Base-by-base conservation (phyloP, 2,797 vertebrate genomes). In the Buceros bicornis region DNA sequence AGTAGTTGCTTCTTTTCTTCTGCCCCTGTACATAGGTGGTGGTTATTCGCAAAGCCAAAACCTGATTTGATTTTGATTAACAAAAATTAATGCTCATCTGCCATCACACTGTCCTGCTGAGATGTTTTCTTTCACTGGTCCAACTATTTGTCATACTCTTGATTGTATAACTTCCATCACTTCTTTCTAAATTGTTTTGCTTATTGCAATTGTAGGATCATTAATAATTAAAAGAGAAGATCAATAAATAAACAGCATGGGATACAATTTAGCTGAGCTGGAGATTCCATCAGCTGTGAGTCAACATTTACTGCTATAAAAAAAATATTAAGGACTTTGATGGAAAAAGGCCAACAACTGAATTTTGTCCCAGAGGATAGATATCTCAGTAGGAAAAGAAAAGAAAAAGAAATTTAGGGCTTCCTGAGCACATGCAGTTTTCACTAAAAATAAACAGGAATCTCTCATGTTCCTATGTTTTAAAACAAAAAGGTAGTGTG, bases 161-260 rank as follows among this genome's bases (percentile, higher is more conserved):
- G 35, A 51, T 33, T 66, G 18, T 43, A 53, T 21, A 65, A 3
- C 18, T 90, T 86, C 91, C 60, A 82, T 81, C 17, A 89, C 15
- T 82, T 94, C 15, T 82, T 94, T 95, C 89, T 17, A 83, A 94
- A 89, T 93, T 71, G 42, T 90, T 94, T 65, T 89, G 31, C 56
- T 79, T 83, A 79, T 28, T 58, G 43, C 53, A 84, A 53, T 74
- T 80, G 58, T 54, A 76, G 85, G 62, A 74, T 77, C 60, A 67
- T 96, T 66, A 95, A 93, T 74, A 95, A 94, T 96, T 93, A 54
- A 95, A 89, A 89, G 28, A 69, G 47, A 80, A 84, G 47, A 88
- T 89, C 91, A 92, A 90, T 90, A 97, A 87, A 93, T 94, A 96
- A 94, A 94, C 85, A 92, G 35, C 47, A 91, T 13, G 50, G 21